Evolutionary conservation across 2,888 invertebrate genomes (phyloP), one percentile per base, ranked within the genome.

Genomic region (Petrolisthes manimaculis): DNA sequence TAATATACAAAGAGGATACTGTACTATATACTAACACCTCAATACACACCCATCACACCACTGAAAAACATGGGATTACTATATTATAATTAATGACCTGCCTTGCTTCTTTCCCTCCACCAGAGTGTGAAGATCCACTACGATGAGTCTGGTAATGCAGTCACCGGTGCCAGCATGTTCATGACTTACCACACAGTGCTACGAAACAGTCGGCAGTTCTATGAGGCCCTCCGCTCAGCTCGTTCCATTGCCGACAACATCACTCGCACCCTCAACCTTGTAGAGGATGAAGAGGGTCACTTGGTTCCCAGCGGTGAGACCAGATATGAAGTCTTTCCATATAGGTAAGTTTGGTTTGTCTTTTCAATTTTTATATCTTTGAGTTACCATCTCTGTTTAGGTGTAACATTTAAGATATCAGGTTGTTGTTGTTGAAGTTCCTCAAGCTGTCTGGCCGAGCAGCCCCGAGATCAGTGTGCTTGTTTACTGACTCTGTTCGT

Each of bases 101-200:
- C 37, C 37, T 37, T 37, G 37, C 37, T 37, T 37, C 37, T 37
- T 37, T 37, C 37, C 37, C 37, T 37, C 37, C 37, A 37, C 37
- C 84, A 91, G 91, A 89, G 84, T 84, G 91, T 91, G 71, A 91
- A 91, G 79, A 83, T 91, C 56, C 53, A 78, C 14, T 86, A 89
- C 21, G 89, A 89, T 67, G 91, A 89, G 54, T 87, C 87, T 21
- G 91, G 91, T 21, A 88, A 88, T 54, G 79, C 86, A 21, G 75
- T 89, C 24, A 74, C 79, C n/a, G 93, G 94, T 54, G 96, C 97
- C 83, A 95, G 96, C 0, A 95, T 96, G 93, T 97, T 97, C 92
- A 98, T 98, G 97, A 95, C 97, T 0, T 99, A 97, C 92, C 98
- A 99, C 92, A 95, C 95, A 0, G 95, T 97, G 0, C 93, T 98